A percentile compares a stretch with the other conserved stretches of the same genome.
Evolutionary conservation across 2,888 invertebrate species (phyloP).

Genomic region (Notodonta ziczac): DNA sequence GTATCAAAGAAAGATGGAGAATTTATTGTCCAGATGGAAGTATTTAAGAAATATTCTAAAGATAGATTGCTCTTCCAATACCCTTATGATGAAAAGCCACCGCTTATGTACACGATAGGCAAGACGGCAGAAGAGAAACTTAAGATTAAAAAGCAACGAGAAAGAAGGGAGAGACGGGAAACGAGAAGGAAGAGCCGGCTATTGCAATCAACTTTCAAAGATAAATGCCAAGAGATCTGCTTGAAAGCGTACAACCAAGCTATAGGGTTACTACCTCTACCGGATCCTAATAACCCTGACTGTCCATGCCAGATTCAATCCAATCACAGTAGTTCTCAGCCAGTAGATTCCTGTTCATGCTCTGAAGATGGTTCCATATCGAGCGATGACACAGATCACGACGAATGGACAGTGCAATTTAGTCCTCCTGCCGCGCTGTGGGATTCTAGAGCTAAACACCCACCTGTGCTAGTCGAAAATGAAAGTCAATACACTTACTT

Average conservation of each 20-base stretch:
- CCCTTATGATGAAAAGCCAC: constrained; percentile 76
- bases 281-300: constrained; percentile 68
- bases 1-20: constrained; percentile 72
- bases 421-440: constrained; percentile 71
- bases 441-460: constrained; percentile 70
- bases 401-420: constrained; percentile 77
- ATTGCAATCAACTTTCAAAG: constrained; percentile 73
- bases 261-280: constrained; percentile 69
- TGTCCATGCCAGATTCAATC: constrained; percentile 67
- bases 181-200: constrained; percentile 70
- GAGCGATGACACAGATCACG: constrained; percentile 73
- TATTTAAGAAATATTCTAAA: constrained; percentile 76
- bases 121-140: constrained; percentile 70
- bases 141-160: constrained; percentile 66
- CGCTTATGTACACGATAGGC: constrained; percentile 70
- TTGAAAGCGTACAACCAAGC: constrained; percentile 79
- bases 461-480: constrained; percentile 48
- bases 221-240: constrained; percentile 78
- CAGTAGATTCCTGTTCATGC: constrained; percentile 75
- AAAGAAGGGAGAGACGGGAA: constrained; percentile 71
- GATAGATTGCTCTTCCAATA: constrained; percentile 70
- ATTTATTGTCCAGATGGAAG: constrained; percentile 76
- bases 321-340: constrained; percentile 43
- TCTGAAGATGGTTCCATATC: constrained; percentile 66
- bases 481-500: constrained; percentile 72